Percentiles rank a stretch among this genome's conserved stretches.
Conservation (phyloP, 2,888 invertebrate genomes). For the Steromphala cineraria region DNA sequence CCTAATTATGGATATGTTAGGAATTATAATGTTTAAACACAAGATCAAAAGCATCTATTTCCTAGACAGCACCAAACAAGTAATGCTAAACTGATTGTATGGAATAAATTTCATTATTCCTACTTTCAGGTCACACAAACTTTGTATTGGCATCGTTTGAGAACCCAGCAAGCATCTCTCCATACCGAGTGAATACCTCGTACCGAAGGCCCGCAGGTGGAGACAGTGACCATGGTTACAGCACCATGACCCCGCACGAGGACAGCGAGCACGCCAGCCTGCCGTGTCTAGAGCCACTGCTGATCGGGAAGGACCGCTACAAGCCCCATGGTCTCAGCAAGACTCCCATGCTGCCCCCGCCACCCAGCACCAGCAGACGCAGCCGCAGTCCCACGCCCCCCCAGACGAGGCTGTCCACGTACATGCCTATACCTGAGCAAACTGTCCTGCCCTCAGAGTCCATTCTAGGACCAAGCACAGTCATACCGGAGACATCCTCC, state of each 20-base stretch:
- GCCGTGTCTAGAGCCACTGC: conserved; percentile 72
- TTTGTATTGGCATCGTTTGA: conserved; percentile 73
- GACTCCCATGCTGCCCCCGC: conserved; percentile 67
- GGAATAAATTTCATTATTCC: no score
- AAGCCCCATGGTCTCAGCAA: conserved; percentile 59
- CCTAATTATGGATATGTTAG: no score
- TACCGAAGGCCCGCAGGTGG: conserved; percentile 84
- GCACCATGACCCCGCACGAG: conserved; percentile 76
- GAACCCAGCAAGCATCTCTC: conserved; percentile 85
- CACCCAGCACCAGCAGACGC: conserved; percentile 65
- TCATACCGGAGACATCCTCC: conserved; percentile 59
- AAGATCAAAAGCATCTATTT: neutral
- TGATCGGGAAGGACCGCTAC: conserved; percentile 71
- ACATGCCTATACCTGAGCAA: conserved; percentile 65
- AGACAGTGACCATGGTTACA: conserved; percentile 95
- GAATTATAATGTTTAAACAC: no score
- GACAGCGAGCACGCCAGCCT: conserved; percentile 74
- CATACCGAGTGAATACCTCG: conserved; percentile 89
- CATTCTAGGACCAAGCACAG: conserved; percentile 16
- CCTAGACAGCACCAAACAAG: no score
- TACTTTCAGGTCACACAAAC: conserved; percentile 71
- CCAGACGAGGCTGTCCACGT: conserved; percentile 58
- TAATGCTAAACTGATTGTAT: no score
- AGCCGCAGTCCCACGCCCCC: conserved; percentile 73
- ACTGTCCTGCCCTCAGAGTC: conserved; percentile 54